phyloP scores from a whole-genome alignment of 2,888 invertebrate species.

The Schizaphis graminum region DNA sequence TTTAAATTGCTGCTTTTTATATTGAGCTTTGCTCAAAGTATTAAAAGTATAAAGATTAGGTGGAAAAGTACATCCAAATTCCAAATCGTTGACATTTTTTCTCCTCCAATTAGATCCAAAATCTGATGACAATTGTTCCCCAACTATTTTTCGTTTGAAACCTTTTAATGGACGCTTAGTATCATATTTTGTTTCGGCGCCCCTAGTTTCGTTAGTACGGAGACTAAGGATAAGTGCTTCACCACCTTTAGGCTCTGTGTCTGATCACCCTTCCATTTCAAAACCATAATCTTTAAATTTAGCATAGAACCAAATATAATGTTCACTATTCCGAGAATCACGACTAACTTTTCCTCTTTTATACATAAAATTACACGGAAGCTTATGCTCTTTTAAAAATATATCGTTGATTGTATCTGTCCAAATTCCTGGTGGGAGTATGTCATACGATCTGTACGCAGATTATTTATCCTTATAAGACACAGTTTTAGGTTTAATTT shows the following conservation, averaged over 20 bases:
- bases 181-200: background rate
- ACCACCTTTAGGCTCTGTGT: background rate
- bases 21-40: background rate
- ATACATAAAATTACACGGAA: too few relatives aligned
- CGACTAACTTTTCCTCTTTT: background rate
- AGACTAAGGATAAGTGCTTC: background rate
- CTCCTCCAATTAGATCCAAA: background rate
- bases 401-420: background rate
- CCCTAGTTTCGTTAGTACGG: background rate
- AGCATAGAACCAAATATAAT: background rate
- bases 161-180: background rate
- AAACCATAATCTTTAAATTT: background rate
- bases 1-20: too few relatives aligned
- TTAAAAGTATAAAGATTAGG: background rate
- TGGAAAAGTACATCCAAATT: background rate
- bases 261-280: background rate
- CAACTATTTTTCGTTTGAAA: background rate
- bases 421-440: background rate
- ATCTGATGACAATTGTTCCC: background rate
- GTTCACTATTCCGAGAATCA: background rate
- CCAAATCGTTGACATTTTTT: background rate
- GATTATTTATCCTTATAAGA: background rate
- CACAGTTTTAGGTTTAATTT: constrained; percentile 2
- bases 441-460: background rate
- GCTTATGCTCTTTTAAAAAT: constrained; percentile 8